A percentile compares a stretch with the other conserved stretches of the same genome.
Conservation (phyloP, 2,797 vertebrate species). For the Halcyon chelicuti region DNA sequence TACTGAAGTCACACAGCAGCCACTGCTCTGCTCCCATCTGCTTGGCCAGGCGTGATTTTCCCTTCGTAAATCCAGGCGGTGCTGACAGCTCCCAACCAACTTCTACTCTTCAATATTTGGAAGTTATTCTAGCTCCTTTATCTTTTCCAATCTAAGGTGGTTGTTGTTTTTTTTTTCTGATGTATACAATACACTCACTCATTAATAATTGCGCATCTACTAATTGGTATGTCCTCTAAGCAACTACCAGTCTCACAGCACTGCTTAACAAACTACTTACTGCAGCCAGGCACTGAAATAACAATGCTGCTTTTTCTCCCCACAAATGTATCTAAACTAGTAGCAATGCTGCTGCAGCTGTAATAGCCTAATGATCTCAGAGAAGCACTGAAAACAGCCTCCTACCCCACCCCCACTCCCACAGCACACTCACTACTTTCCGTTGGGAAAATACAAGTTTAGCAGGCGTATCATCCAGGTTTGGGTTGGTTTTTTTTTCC, state of each 20-base stretch:
- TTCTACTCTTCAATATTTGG: neutral
- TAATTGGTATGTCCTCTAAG: neutral
- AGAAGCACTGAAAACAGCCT: neutral
- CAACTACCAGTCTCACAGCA: neutral
- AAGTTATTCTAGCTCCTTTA: neutral
- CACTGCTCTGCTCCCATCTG: neutral
- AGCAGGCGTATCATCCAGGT: neutral
- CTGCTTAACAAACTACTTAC: conserved; percentile 10
- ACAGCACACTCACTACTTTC: neutral
- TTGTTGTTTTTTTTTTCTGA: neutral
- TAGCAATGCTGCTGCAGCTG: conserved; percentile 45
- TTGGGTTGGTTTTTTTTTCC: neutral
- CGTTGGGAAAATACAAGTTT: neutral
- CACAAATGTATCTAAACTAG: neutral
- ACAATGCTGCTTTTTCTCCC: conserved; percentile 36
- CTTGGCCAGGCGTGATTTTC: neutral
- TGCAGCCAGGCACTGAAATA: conserved; percentile 21
- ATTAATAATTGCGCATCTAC: neutral
- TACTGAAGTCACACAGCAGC: neutral
- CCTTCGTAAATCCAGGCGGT: neutral
- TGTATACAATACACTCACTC: neutral
- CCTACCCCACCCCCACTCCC: neutral
- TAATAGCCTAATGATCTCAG: conserved; percentile 45
- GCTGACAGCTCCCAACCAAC: neutral
- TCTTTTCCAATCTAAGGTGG: neutral